Evolutionary conservation across 2,113 vertebrate genomes (phyloP).

Genomic region (Lepidothrix coronata): DNA sequence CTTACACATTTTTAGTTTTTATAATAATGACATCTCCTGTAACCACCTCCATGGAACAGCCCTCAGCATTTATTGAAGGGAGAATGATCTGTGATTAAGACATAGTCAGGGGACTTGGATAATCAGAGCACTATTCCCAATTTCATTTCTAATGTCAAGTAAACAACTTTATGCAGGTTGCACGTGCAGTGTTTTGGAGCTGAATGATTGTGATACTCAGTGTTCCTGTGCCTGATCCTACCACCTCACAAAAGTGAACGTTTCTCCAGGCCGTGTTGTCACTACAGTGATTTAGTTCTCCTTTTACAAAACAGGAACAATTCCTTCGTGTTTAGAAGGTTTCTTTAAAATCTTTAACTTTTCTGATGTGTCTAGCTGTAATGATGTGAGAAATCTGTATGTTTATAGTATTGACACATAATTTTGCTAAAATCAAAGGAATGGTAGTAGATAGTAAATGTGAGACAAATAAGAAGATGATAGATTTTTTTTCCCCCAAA

Average conservation of each 20-base stretch:
- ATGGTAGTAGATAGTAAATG: background rate
- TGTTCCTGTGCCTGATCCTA: background rate
- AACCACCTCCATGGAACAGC: background rate
- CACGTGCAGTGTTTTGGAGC: background rate
- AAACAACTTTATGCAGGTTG: background rate
- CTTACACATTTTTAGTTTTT: background rate
- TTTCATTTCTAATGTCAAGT: background rate
- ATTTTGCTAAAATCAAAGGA: background rate
- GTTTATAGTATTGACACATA: background rate
- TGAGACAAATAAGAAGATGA: background rate
- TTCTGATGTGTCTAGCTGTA: background rate
- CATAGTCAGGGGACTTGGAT: background rate
- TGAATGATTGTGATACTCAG: background rate
- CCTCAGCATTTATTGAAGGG: background rate
- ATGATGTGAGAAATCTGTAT: background rate
- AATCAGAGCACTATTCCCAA: background rate
- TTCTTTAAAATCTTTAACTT: background rate
- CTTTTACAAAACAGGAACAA: background rate
- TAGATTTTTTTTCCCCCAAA: rapidly evolving
- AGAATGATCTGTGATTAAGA: background rate
- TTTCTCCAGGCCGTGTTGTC: background rate
- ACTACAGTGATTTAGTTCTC: background rate
- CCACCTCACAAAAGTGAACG: background rate
- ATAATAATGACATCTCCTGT: background rate
- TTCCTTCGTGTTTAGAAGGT: background rate